Base-by-base conservation (phyloP, 1,140 invertebrate genomes). In the Ostrea edulis region DNA sequence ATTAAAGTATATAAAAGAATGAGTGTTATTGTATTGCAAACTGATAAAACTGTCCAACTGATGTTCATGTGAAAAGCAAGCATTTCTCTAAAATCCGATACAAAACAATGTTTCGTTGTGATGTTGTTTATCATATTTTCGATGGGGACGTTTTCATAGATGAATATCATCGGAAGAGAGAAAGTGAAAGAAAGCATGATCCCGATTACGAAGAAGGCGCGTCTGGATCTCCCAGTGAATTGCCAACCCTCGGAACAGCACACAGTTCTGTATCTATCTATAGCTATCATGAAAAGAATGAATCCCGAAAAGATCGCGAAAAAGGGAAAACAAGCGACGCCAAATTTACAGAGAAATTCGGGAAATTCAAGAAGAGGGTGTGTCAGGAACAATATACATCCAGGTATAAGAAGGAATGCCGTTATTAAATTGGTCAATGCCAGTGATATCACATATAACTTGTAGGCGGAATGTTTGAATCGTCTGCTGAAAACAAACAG, bases 331-430 rank as follows among this genome's bases (percentile, higher is more conserved):
- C 55, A 62, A 20, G 55, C 55, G 7, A 62, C 55, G n/a, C 55
- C 55, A n/a, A 62, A 62, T 62, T 62, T 62, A 20, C 55, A 62
- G n/a, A 62, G n/a, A n/a, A 62, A 62, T 62, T 62, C 55, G 17
- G 55, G 55, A 62, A 62, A 62, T 17, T 62, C 55, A 17, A 62
- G 55, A 17, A 62, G 55, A 62, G 55, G 55, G 55, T 62, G 20
- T 17, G n/a, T 62, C 55, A 62, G 14, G 55, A 62, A 62, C n/a
- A 62, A 62, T 20, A 62, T 17, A 20, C 55, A 62, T n/a, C 55
- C 55, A 62, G 55, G 55, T 20, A 62, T 62, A 5, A 62, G 55
- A 20, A 62, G n/a, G n/a, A n/a, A 62, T 8, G 55, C 55, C n/a
- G 55, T 62, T n/a, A 62, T 62, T 62, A 62, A n/a, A 62, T 62